Evolutionary conservation across 2,888 invertebrate genomes (phyloP).

Genomic region (Aphodius granarius): DNA sequence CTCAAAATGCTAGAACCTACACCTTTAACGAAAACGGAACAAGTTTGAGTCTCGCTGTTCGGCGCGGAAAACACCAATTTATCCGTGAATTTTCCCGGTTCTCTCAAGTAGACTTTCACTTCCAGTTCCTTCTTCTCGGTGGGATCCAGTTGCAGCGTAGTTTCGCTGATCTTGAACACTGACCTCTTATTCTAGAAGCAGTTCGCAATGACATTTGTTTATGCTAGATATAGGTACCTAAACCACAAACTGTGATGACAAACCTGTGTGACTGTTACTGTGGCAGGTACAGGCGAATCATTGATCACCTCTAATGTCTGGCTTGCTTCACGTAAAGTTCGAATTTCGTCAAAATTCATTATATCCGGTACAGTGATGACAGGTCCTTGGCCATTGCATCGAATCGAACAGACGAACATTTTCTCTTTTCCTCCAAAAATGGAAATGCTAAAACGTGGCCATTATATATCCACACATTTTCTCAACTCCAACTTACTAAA

Average conservation of each 20-base stretch:
- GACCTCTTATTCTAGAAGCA: conserved; percentile 15
- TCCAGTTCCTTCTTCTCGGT: conserved; percentile 42
- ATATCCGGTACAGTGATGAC: conserved; percentile 65
- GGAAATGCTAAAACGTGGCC: conserved; percentile 35
- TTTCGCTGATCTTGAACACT: conserved; percentile 61
- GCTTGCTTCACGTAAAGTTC: conserved; percentile 58
- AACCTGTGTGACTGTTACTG: conserved; percentile 11
- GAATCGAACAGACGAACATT: conserved; percentile 51
- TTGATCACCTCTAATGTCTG: conserved; percentile 63
- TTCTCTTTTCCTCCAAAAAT: conserved; percentile 28
- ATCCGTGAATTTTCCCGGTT: conserved; percentile 48
- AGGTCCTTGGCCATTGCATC: conserved; percentile 65
- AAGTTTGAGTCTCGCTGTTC: conserved; percentile 52
- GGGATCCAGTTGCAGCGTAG: conserved; percentile 43
- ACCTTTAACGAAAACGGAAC: conserved; percentile 62
- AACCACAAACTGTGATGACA: background rate
- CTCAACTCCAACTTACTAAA: conserved; percentile 20
- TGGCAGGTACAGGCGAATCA: conserved; percentile 69
- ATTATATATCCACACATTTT: background rate
- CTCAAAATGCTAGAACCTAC: conserved; percentile 67
- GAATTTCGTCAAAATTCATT: conserved; percentile 66
- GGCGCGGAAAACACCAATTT: conserved; percentile 45
- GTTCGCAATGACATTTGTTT: background rate
- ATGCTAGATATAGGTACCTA: background rate
- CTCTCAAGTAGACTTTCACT: conserved; percentile 47